These are phyloP conservation scores for Mormoops blainvillei DNA, from an alignment of 2,113 vertebrate genomes.

Conservation along the genomic window DNA sequence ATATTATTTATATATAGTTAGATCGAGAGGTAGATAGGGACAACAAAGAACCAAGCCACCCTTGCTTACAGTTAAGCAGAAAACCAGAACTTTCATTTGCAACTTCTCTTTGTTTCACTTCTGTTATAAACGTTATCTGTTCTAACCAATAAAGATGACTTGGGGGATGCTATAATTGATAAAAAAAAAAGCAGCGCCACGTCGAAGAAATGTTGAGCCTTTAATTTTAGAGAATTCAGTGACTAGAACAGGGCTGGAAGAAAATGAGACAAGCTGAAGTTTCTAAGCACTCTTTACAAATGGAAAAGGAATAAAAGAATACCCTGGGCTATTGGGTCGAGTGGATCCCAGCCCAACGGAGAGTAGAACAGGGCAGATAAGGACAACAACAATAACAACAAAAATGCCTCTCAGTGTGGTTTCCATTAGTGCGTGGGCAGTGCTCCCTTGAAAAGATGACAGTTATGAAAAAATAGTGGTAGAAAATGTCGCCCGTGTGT, in stretches of 20 bases:
- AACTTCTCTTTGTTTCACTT: background rate
- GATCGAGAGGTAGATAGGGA: background rate
- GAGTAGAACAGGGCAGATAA: background rate
- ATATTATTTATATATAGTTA: background rate
- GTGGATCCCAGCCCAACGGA: background rate
- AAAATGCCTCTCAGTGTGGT: background rate
- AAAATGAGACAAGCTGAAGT: background rate
- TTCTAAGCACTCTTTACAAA: background rate
- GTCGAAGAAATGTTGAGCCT: background rate
- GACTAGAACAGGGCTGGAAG: background rate
- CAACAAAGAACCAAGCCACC: background rate
- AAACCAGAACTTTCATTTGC: background rate
- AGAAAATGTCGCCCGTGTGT: background rate
- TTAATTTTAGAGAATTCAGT: constrained; percentile 9
- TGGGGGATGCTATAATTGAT: background rate
- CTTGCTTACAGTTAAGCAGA: background rate
- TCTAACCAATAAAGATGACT: background rate
- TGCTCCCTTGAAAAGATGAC: background rate
- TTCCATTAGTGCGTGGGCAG: background rate
- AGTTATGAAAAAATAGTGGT: background rate
- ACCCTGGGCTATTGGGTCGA: background rate
- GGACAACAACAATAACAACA: background rate
- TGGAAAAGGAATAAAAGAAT: background rate
- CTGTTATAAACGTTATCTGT: background rate
- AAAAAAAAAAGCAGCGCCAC: background rate